These are phyloP conservation scores for Martes flavigula DNA, from an alignment of 2,797 vertebrate species.

Conservation along the genomic window DNA sequence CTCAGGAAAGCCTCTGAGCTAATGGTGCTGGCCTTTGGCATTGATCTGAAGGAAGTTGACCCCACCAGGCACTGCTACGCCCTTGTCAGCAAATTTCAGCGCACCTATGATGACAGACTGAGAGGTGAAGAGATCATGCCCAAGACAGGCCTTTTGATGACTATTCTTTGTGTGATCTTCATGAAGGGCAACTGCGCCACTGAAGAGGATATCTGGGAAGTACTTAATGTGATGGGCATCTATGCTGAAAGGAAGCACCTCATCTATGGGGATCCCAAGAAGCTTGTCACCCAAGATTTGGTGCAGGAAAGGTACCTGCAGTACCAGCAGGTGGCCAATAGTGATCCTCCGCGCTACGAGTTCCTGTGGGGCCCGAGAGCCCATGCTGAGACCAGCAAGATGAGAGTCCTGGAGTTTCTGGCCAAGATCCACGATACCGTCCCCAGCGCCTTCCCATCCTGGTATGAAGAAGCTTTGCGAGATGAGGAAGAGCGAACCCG, in stretches of 20 bases:
- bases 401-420: slow-evolving; percentile 41
- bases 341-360: not conserved
- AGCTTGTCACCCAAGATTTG: slow-evolving; percentile 44
- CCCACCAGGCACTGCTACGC: not conserved
- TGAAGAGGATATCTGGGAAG: slow-evolving; percentile 53
- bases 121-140: not conserved
- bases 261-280: slow-evolving; percentile 19
- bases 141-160: slow-evolving; percentile 26
- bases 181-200: slow-evolving; percentile 1
- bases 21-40: slow-evolving; percentile 33
- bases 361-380: slow-evolving; percentile 33
- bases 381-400: slow-evolving; percentile 14
- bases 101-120: not conserved
- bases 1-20: slow-evolving; percentile 44
- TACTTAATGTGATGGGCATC: slow-evolving; percentile 11
- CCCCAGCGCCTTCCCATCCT: slow-evolving; percentile 26
- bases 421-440: not conserved
- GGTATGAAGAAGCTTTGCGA: slow-evolving; percentile 32
- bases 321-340: not conserved
- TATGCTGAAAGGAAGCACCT: not conserved
- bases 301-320: not conserved
- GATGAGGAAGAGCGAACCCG: not conserved
- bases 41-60: slow-evolving; percentile 49
- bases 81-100: not conserved
- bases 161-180: slow-evolving; percentile 42